Percentiles rank a stretch among this genome's conserved stretches.
Conservation (phyloP, 2,797 vertebrate genomes). For the Pipistrellus pipistrellus region DNA sequence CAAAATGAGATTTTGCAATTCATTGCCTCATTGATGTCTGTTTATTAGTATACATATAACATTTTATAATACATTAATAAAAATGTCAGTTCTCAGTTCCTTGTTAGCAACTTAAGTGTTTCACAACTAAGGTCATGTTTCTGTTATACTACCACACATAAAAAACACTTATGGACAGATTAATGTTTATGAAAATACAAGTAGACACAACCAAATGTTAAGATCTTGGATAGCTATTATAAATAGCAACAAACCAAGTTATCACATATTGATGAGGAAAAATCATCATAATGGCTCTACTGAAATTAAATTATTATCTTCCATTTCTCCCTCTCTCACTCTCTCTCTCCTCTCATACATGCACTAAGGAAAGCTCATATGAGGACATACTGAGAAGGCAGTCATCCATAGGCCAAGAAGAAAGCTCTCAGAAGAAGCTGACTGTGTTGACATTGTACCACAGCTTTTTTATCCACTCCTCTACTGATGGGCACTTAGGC, state of each 20-base stretch:
- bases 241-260: slow-evolving; percentile 40
- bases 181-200: slow-evolving; percentile 61
- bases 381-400: background rate
- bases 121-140: slow-evolving; percentile 55
- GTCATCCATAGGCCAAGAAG: background rate
- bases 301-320: slow-evolving; percentile 39
- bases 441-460: background rate
- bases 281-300: background rate
- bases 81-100: slow-evolving; percentile 53
- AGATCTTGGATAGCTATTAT: slow-evolving; percentile 52
- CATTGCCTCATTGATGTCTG: slow-evolving; percentile 38
- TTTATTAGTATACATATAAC: slow-evolving; percentile 27
- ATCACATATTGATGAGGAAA: slow-evolving; percentile 19
- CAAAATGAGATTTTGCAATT: slow-evolving; percentile 66
- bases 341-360: background rate
- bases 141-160: slow-evolving; percentile 48
- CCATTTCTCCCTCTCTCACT: background rate
- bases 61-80: slow-evolving; percentile 69
- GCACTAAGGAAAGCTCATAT: background rate
- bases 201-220: slow-evolving; percentile 47
- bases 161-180: slow-evolving; percentile 55
- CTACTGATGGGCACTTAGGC: too few species aligned
- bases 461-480: too few species aligned
- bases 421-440: background rate
- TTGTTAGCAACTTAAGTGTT: slow-evolving; percentile 55